Conservation (phyloP, 2,797 vertebrate genomes). For the Agapornis canus region DNA sequence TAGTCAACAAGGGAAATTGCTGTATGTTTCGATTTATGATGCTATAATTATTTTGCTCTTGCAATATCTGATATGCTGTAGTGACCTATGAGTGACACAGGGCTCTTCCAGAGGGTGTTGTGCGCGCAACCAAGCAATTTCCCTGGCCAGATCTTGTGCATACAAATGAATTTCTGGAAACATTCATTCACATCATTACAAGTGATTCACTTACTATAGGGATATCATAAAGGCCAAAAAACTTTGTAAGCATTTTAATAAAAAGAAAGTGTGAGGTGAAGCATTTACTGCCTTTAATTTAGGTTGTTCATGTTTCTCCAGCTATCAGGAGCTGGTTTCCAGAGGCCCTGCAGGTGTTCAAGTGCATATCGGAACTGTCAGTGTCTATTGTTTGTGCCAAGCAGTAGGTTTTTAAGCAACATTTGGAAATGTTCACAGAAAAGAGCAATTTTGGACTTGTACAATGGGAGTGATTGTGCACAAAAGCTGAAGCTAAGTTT, state of each 20-base stretch:
- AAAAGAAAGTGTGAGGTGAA: slow-evolving; percentile 55
- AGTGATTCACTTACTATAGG: background rate
- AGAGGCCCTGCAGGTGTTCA: background rate
- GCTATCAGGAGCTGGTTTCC: slow-evolving; percentile 3
- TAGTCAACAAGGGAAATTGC: background rate
- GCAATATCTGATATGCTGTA: background rate
- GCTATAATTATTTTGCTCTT: background rate
- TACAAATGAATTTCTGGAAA: background rate
- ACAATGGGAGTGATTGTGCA: background rate
- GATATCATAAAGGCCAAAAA: background rate
- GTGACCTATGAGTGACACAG: background rate
- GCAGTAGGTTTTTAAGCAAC: background rate
- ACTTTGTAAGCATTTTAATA: slow-evolving; percentile 22
- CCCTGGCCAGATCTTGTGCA: background rate
- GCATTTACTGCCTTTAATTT: slow-evolving; percentile 42
- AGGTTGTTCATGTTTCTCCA: background rate
- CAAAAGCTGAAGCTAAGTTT: background rate
- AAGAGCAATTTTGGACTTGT: background rate
- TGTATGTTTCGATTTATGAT: background rate
- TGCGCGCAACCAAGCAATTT: background rate
- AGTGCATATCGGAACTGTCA: background rate
- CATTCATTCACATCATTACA: slow-evolving; percentile 13
- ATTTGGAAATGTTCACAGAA: background rate
- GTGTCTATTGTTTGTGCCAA: background rate
- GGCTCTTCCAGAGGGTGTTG: background rate